These are phyloP conservation scores for Bombylius discolor DNA, from an alignment of 2,888 invertebrate genomes.

Conservation along the genomic window DNA sequence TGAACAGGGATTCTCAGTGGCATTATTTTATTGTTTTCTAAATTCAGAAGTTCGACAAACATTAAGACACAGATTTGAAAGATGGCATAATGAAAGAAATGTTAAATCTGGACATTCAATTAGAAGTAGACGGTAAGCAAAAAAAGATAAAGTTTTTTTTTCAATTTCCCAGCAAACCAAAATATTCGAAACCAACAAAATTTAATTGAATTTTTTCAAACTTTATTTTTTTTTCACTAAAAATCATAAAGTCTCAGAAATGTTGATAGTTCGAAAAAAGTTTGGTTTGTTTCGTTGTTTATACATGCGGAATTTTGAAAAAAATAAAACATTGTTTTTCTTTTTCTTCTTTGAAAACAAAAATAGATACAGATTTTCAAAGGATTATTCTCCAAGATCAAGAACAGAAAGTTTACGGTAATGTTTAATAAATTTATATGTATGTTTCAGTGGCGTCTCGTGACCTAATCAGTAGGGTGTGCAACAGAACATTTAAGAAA, in stretches of 20 bases:
- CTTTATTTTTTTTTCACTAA: no score
- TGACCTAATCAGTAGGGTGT: no score
- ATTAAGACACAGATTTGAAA: slow-evolving; percentile 64
- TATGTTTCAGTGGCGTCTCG: no score
- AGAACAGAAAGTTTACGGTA: slow-evolving; percentile 74
- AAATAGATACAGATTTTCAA: slow-evolving; percentile 55
- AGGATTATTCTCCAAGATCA: slow-evolving; percentile 71
- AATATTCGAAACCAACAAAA: no score
- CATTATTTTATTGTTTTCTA: slow-evolving; percentile 83
- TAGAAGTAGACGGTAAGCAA: slow-evolving; percentile 28
- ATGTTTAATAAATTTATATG: slow-evolving; percentile 16
- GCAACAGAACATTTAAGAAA: no score
- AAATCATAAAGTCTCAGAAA: no score
- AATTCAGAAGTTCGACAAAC: slow-evolving; percentile 85
- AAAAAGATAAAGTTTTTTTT: background rate
- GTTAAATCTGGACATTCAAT: slow-evolving; percentile 26
- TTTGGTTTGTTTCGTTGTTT: no score
- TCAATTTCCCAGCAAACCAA: no score
- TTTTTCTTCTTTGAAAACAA: background rate
- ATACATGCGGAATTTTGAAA: no score
- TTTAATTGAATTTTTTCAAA: no score
- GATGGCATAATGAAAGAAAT: slow-evolving; percentile 48
- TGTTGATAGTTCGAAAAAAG: no score
- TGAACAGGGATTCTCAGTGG: slow-evolving; percentile 71
- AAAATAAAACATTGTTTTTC: no score